Conservation (phyloP, 2,888 invertebrate species). For the Thecocarcelia acutangulata region DNA sequence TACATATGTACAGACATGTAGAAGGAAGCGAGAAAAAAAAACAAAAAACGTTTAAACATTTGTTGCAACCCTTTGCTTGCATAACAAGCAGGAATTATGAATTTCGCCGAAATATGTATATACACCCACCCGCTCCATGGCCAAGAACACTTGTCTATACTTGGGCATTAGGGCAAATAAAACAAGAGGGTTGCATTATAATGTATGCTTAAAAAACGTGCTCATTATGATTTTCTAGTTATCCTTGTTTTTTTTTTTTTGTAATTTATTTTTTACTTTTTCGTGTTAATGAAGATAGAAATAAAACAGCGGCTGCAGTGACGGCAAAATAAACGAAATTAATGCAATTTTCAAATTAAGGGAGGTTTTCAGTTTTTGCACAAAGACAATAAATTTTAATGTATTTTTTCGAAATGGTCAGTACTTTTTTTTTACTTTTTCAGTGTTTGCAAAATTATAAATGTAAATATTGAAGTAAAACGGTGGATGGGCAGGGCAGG, state of each 20-base stretch:
- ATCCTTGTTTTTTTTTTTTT: constrained; percentile 47
- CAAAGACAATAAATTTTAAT: constrained; percentile 59
- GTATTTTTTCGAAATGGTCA: constrained; percentile 42
- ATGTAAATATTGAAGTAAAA: constrained; percentile 27
- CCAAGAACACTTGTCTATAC: constrained; percentile 34
- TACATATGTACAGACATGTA: constrained; percentile 2
- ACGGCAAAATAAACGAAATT: constrained; percentile 47
- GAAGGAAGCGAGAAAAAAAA: neutral
- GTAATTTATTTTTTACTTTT: constrained; percentile 14
- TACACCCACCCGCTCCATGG: constrained; percentile 29
- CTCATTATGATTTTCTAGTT: constrained; percentile 67
- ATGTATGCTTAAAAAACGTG: constrained; percentile 68
- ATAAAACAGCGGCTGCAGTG: constrained; percentile 54
- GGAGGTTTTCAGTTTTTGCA: constrained; percentile 65
- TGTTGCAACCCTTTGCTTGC: constrained; percentile 60
- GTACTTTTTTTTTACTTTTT: constrained; percentile 4
- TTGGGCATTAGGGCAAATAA: constrained; percentile 29
- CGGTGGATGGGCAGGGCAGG: no score
- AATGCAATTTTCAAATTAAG: constrained; percentile 69
- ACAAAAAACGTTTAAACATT: constrained; percentile 21
- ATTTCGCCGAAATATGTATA: constrained; percentile 46
- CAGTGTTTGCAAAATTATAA: constrained; percentile 26
- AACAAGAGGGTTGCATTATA: constrained; percentile 52
- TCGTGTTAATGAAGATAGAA: constrained; percentile 66
- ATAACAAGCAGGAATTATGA: constrained; percentile 64